Evolutionary conservation across 2,797 vertebrate species (phyloP), one percentile per base, ranked within the genome.

Genomic region (Takifugu ocellatus): DNA sequence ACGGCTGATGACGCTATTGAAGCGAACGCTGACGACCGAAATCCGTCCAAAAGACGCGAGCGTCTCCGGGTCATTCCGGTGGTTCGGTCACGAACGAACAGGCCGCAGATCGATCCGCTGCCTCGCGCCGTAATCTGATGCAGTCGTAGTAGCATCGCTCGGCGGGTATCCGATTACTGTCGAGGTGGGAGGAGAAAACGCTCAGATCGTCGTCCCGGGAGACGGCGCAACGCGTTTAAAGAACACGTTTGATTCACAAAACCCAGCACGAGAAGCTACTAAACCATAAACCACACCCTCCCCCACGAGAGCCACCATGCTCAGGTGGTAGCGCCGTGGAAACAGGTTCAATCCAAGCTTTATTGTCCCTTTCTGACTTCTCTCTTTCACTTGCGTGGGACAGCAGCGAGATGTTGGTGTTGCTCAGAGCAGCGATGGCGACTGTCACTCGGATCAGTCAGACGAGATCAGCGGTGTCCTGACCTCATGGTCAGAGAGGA

Each of bases 81-180:
- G 6, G 3, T 27, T 27, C 3, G 31, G 31, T 33, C 31, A 51
- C 68, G 70, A 77, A 82, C 66, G 83, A 70, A 7, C 27, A 29
- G 4, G 27, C 27, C 27, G 27, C 21, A 21, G 21, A 21, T 21
- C 21, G 21, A 21, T 21, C 21, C 21, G 21, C 21, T 21, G 21
- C 21, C 21, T 21, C 21, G 21, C 21, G 21, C 21, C 21, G 21
- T 21, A 21, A 21, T 21, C 21, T 21, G 21, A 21, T 21, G 21
- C 21, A 21, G 21, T 21, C 21, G 21, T 21, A 21, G 21, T 1
- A 21, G 21, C 21, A 21, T 83, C 75, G 73, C 77, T 82, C 48
- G 60, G 60, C 56, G 46, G 54, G 59, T 66, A 47, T 84, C 77
- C 76, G 65, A 74, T 82, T 83, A 80, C 73, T 24, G 69, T 77